phyloP scores from a whole-genome alignment of 1,140 invertebrate species.

The Forficula auricularia region DNA sequence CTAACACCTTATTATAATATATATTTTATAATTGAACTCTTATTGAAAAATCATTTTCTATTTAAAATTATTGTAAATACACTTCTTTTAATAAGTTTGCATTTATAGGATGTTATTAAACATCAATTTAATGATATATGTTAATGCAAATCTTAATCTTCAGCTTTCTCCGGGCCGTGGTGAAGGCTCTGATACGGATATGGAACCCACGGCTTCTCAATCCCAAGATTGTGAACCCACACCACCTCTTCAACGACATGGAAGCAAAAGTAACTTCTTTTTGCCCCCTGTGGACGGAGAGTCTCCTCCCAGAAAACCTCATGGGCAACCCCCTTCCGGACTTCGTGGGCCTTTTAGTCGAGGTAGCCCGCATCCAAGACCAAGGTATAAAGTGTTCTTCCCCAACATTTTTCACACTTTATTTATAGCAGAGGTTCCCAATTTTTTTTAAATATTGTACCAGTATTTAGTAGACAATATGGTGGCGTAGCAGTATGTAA shows the following conservation, averaged over 20 bases:
- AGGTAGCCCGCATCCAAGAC: constrained; percentile 56
- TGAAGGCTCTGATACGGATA: constrained; percentile 57
- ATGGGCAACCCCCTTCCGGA: constrained; percentile 20
- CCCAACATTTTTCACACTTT: too few relatives aligned
- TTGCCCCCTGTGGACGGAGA: constrained; percentile 43
- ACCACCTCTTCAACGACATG: constrained; percentile 71
- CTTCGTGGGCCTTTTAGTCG: constrained; percentile 39
- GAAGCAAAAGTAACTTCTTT: constrained; percentile 84
- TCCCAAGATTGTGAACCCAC: constrained; percentile 86
- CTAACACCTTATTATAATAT: too few relatives aligned
- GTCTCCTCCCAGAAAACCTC: constrained; percentile 40
- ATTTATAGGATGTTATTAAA: too few relatives aligned
- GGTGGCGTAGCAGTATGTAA: background rate
- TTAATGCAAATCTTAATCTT: too few relatives aligned
- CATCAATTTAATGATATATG: too few relatives aligned
- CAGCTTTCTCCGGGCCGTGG: constrained; percentile 56
- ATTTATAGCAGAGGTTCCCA: too few relatives aligned
- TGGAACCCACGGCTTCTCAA: constrained; percentile 72
- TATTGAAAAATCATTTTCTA: too few relatives aligned
- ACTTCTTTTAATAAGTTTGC: too few relatives aligned
- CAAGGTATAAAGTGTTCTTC: constrained; percentile 31
- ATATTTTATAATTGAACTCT: too few relatives aligned
- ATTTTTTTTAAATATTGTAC: too few relatives aligned
- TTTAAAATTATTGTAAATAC: too few relatives aligned
- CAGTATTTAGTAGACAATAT: background rate